phyloP scores from a whole-genome alignment of 2,888 invertebrate species.

The Mesoligia furuncula region DNA sequence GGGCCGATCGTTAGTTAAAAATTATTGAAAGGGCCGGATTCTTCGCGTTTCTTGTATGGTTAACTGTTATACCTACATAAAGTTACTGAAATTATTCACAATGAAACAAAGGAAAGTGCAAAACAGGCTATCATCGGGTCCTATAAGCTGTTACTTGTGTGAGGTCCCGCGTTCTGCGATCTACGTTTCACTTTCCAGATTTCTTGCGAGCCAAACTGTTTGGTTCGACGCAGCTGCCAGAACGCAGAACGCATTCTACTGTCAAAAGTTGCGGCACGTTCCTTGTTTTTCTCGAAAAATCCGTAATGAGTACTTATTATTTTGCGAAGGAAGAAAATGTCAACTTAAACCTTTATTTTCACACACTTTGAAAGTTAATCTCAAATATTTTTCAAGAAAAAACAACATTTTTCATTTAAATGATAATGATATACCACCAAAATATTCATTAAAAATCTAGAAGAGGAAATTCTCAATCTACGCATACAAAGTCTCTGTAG shows the following conservation, averaged over 20 bases:
- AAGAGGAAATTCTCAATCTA: conserved; percentile 71
- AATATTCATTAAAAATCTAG: conserved; percentile 72
- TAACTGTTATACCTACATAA: background rate
- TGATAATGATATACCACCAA: conserved; percentile 67
- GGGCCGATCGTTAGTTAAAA: conserved; percentile 11
- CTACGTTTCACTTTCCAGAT: background rate
- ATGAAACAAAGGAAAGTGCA: background rate
- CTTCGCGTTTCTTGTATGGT: background rate
- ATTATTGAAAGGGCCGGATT: background rate
- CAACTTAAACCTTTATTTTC: conserved; percentile 31
- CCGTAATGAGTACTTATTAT: background rate
- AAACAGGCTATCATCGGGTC: no score
- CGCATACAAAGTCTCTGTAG: conserved; percentile 80
- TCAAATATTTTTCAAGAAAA: conserved; percentile 36
- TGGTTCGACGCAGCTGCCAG: no score
- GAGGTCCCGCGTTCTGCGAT: background rate
- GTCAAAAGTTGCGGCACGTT: background rate
- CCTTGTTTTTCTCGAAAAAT: background rate
- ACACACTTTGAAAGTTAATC: conserved; percentile 16
- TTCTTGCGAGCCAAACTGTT: rapidly evolving
- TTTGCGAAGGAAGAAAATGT: background rate
- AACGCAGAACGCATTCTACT: background rate
- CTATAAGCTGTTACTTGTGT: background rate
- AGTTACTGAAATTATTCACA: background rate
- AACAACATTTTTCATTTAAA: conserved; percentile 65